These are phyloP conservation scores for Anticlea derivata DNA, from an alignment of 2,888 invertebrate genomes.

Conservation along the genomic window DNA sequence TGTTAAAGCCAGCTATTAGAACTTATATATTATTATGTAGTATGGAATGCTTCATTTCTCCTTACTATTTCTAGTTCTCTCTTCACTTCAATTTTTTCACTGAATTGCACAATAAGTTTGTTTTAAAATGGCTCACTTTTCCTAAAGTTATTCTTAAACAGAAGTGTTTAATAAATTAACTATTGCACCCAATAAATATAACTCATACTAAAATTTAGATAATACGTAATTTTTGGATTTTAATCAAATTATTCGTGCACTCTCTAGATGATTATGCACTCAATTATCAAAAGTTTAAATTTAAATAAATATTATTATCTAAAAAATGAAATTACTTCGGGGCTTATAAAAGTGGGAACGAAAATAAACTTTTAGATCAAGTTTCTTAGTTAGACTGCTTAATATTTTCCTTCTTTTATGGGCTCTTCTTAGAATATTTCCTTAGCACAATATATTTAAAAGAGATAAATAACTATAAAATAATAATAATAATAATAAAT, in stretches of 20 bases:
- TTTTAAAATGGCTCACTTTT: conserved; percentile 84
- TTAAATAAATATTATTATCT: conserved; percentile 39
- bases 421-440: conserved; percentile 48
- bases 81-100: conserved; percentile 79
- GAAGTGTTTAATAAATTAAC: conserved; percentile 58
- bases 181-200: conserved; percentile 67
- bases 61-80: conserved; percentile 78
- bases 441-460: conserved; percentile 43
- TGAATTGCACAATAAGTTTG: conserved; percentile 79
- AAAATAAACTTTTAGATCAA: background rate
- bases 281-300: conserved; percentile 44
- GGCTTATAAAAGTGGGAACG: conserved; percentile 59
- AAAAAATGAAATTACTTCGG: conserved; percentile 30
- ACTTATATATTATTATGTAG: conserved; percentile 72
- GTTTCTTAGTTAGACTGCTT: background rate
- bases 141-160: conserved; percentile 67
- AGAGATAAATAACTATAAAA: conserved; percentile 36
- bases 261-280: conserved; percentile 64
- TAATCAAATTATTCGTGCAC: conserved; percentile 55
- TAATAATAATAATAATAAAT: conserved; percentile 31
- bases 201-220: conserved; percentile 50
- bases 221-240: conserved; percentile 7
- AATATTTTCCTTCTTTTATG: conserved; percentile 58
- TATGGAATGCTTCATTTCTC: conserved; percentile 83
- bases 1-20: conserved; percentile 83